Evolutionary conservation across 2,888 invertebrate genomes (phyloP).

Genomic region (Drosophila niveifrons): DNA sequence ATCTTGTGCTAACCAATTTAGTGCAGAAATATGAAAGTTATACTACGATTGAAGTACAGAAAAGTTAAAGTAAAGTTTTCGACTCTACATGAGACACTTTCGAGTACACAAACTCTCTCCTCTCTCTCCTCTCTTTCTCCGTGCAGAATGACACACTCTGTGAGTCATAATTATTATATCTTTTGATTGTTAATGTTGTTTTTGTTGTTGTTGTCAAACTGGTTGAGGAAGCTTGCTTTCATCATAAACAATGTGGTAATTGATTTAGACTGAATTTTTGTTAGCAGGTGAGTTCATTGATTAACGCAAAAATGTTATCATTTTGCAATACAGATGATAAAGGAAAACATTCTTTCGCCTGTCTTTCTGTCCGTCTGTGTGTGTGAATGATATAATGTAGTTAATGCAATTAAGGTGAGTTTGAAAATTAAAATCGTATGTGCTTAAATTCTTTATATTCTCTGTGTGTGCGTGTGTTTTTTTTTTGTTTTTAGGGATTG

Average conservation of each 20-base stretch:
- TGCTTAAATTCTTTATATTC: constrained; percentile 2
- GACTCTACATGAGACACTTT: neutral
- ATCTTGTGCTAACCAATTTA: neutral
- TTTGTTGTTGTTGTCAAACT: neutral
- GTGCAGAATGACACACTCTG: neutral
- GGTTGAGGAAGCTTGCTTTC: constrained; percentile 4
- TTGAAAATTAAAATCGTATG: neutral
- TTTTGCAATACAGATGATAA: neutral
- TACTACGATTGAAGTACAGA: neutral
- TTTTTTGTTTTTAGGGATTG: neutral
- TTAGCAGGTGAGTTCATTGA: constrained; percentile 4
- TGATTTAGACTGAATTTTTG: constrained; percentile 1
- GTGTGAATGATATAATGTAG: neutral
- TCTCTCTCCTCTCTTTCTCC: neutral
- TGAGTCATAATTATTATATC: neutral
- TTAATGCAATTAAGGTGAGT: neutral
- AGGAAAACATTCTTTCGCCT: neutral
- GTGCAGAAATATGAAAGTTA: neutral
- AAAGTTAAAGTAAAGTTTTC: neutral
- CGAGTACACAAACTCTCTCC: neutral
- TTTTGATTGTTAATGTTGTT: neutral
- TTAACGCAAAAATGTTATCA: constrained; percentile 3
- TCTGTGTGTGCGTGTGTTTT: too few species aligned
- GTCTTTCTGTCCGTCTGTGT: too few species aligned
- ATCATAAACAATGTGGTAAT: constrained; percentile 6